These are phyloP conservation scores for Drosophila tropicalis DNA, from an alignment of 1,140 invertebrate species.

Conservation along the genomic window DNA sequence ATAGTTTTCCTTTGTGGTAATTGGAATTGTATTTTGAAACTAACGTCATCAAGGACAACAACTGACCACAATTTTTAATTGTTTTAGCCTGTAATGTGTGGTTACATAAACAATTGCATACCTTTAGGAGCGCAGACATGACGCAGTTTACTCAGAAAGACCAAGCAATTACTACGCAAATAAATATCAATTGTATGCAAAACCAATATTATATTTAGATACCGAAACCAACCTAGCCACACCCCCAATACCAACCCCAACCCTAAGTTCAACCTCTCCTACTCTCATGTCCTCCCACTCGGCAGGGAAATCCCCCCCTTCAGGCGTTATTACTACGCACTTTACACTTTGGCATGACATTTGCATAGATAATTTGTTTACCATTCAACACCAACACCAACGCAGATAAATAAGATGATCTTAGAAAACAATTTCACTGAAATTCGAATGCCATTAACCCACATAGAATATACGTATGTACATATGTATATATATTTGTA, in stretches of 20 bases:
- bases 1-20: not conserved
- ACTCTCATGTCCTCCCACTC: not conserved
- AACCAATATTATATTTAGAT: constrained; percentile 53
- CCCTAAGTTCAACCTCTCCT: too few relatives aligned
- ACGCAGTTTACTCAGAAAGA: constrained; percentile 26
- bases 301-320: not conserved
- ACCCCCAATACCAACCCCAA: not conserved
- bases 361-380: constrained; percentile 74
- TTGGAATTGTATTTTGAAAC: constrained; percentile 6
- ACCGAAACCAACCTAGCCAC: not conserved
- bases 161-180: constrained; percentile 33
- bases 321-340: constrained; percentile 22
- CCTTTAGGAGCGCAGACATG: constrained; percentile 7
- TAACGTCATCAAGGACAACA: constrained; percentile 32
- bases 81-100: not conserved
- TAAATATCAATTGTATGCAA: constrained; percentile 14
- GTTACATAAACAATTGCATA: constrained; percentile 11
- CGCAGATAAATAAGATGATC: constrained; percentile 40
- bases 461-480: constrained; percentile 18
- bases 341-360: constrained; percentile 46
- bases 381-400: constrained; percentile 7
- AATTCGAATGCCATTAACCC: constrained; percentile 58
- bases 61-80: not conserved
- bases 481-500: not conserved
- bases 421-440: constrained; percentile 22